Evolutionary conservation across 2,888 invertebrate species (phyloP).

Genomic region (Ophion ellenae): DNA sequence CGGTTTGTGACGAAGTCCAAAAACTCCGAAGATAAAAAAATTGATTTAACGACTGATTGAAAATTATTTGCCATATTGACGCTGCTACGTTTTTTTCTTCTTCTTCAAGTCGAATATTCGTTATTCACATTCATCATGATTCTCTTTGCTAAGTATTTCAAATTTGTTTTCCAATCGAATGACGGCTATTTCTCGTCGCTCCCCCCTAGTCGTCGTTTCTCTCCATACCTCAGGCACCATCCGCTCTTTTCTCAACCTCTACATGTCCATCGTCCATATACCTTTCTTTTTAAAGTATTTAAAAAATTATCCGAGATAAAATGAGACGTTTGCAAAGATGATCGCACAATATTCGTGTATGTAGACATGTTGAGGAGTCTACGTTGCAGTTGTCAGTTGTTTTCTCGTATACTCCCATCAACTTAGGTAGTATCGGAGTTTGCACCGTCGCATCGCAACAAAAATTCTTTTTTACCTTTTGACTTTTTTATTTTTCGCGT

Average conservation of each 20-base stretch:
- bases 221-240: not conserved
- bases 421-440: not conserved
- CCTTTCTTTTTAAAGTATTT: not conserved
- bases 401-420: not conserved
- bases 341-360: not conserved
- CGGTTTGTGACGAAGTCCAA: not conserved
- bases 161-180: slow-evolving; percentile 11
- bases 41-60: not conserved
- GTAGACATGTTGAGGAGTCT: not conserved
- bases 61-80: not conserved
- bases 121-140: not conserved
- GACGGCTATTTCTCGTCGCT: not conserved
- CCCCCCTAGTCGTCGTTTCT: not conserved
- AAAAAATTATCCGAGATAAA: slow-evolving; percentile 11
- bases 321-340: not conserved
- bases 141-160: not conserved
- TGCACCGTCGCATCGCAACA: not conserved
- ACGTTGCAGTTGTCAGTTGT: not conserved
- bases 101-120: not conserved
- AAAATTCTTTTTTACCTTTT: not conserved
- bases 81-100: not conserved
- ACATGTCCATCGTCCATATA: not conserved
- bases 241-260: not conserved
- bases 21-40: not conserved
- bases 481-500: not conserved